Base-by-base conservation (phyloP, 1,140 invertebrate genomes). In the Hyposmocoma kahamanoa region DNA sequence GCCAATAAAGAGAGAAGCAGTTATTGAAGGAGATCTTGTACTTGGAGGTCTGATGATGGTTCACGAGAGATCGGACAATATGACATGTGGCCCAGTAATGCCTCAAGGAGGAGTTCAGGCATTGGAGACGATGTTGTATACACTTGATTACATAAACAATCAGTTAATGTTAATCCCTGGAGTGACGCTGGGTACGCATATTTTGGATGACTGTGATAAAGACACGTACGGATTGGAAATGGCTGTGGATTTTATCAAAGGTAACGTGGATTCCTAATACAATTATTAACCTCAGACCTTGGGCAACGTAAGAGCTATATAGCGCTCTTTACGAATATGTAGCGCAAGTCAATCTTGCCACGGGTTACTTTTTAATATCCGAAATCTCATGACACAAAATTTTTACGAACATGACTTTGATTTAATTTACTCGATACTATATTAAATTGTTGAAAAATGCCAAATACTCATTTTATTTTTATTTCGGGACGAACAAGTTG, bases 171-270 rank as follows among this genome's bases (percentile, higher is more conserved):
- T 81, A 22, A 82, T 95, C 22, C 93, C 94, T 0, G 95, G 95
- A 21, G 90, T 97, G 15, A 93, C 88, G 26, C 84, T 98, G 6
- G 96, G 96, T 5, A 95, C 95, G 1, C 93, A 97, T 69, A 93
- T 97, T 19, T 88, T 98, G 42, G 96, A 98, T 71, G 97, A 98
- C 77, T 98, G 97, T 83, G 97, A 98, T 84, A 95, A 96, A 83
- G 97, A 98, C 73, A 98, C 96, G 1, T 98, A 97, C 75, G 97
- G 97, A 3, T 85, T 98, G 26, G 96, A 98, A 69, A 97, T 98
- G 92, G 95, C 96, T 5, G 94, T 98, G 5, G 96, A 98, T 81
- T 98, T 98, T 75, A 98, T 98, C 53, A 96, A 98, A 93, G 96
- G 97, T 98, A 85, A n/a, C 89, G 91, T 53, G 9, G 3, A 38